phyloP scores from a whole-genome alignment of 2,797 vertebrate genomes.

The Sitta carolinensis region DNA sequence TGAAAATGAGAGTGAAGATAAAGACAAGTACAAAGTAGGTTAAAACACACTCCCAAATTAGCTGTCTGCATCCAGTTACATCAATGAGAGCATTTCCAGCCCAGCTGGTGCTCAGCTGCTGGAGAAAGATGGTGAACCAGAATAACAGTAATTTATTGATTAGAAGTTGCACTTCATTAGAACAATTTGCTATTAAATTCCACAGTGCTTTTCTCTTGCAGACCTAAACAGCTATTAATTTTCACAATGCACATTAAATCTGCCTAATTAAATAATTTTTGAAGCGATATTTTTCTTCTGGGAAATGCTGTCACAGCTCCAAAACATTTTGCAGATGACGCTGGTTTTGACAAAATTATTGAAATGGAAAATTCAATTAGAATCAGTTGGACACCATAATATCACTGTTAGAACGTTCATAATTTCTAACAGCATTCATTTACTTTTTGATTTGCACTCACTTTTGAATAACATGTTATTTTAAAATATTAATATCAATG shows the following conservation, averaged over 20 bases:
- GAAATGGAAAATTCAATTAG: background rate
- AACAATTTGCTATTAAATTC: background rate
- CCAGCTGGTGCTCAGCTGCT: conserved; percentile 42
- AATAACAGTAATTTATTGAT: conserved; percentile 8
- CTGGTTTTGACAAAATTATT: background rate
- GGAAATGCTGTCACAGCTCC: background rate
- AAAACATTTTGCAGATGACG: background rate
- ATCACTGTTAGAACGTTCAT: background rate
- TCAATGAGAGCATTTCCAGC: background rate
- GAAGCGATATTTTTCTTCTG: background rate
- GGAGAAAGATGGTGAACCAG: background rate
- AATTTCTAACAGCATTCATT: background rate
- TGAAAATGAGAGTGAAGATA: background rate
- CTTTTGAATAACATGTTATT: background rate
- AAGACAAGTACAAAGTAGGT: background rate
- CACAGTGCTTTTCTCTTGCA: background rate
- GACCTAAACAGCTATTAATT: background rate
- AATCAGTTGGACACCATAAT: background rate
- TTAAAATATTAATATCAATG: background rate
- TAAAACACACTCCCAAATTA: background rate
- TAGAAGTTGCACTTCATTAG: background rate
- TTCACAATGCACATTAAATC: background rate
- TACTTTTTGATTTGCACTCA: background rate
- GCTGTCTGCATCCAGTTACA: background rate
- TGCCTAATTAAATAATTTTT: background rate